Conservation (phyloP, 2,113 vertebrate genomes). For the Nothoprocta perdicaria region DNA sequence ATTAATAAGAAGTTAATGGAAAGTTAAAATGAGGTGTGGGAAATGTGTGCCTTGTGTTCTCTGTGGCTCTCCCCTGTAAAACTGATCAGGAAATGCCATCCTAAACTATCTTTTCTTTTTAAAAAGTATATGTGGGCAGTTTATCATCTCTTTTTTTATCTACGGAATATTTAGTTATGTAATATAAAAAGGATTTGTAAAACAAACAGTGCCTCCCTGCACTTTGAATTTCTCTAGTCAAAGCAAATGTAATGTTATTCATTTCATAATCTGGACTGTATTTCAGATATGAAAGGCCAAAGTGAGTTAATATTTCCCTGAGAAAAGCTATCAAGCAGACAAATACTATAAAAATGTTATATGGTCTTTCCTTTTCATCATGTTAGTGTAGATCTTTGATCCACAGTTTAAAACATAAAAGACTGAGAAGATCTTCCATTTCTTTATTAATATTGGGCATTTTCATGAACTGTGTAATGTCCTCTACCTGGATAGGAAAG, state of each 20-base stretch:
- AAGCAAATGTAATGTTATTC: conserved; percentile 17
- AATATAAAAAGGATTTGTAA: conserved; percentile 62
- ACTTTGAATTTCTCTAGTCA: conserved; percentile 34
- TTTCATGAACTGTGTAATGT: not conserved
- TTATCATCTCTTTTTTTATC: conserved; percentile 14
- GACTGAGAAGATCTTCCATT: not conserved
- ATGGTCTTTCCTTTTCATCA: not conserved
- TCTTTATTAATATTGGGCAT: not conserved
- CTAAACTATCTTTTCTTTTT: conserved; percentile 43
- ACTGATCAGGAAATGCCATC: conserved; percentile 40
- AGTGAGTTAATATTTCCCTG: conserved; percentile 48
- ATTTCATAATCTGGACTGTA: conserved; percentile 27
- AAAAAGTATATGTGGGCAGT: not conserved
- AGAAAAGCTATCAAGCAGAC: conserved; percentile 3
- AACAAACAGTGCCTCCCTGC: conserved; percentile 39
- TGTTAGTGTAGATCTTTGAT: not conserved
- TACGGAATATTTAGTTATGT: conserved; percentile 62
- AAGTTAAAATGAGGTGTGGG: conserved; percentile 29
- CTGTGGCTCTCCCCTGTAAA: not conserved
- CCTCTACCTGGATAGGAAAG: not conserved
- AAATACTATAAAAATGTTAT: conserved; percentile 25
- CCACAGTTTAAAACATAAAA: not conserved
- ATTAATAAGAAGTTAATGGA: conserved; percentile 64
- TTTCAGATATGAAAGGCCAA: conserved; percentile 30
- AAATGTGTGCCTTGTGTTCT: conserved; percentile 29